phyloP scores from a whole-genome alignment of 2,888 invertebrate genomes.

The Incurvaria masculella region DNA sequence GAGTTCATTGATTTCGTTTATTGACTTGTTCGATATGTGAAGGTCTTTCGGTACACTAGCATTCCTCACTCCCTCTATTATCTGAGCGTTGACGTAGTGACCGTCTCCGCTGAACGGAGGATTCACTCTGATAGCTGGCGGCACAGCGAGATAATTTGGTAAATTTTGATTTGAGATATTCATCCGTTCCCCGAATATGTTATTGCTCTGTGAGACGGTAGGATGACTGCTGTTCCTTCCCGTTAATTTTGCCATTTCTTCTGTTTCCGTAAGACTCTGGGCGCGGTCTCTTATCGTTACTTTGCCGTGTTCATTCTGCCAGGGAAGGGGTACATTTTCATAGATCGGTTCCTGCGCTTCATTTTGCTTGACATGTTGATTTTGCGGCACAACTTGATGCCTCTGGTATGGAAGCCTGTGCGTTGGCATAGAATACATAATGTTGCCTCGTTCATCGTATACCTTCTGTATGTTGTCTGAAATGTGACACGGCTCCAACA shows the following conservation, averaged over 20 bases:
- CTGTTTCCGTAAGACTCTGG: conserved; percentile 70
- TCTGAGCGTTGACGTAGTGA: conserved; percentile 48
- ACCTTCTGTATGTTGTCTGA: conserved; percentile 60
- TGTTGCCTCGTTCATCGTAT: conserved; percentile 60
- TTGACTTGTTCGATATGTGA: conserved; percentile 25
- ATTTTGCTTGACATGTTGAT: conserved; percentile 32
- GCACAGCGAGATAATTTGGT: conserved; percentile 20
- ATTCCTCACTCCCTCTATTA: conserved; percentile 41
- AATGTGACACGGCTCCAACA: conserved; percentile 55
- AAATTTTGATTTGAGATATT: conserved; percentile 21
- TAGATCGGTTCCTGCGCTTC: conserved; percentile 72
- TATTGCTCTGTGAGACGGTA: conserved; percentile 19
- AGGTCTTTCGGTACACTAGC: conserved; percentile 38
- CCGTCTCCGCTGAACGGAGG: conserved; percentile 25
- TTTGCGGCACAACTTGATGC: conserved; percentile 50
- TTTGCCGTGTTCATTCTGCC: conserved; percentile 42
- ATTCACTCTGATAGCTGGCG: conserved; percentile 19
- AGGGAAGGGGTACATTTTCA: conserved; percentile 74
- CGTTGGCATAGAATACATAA: conserved; percentile 62
- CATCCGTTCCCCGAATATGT: conserved; percentile 25
- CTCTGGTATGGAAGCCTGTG: conserved; percentile 39
- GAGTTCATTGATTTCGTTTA: conserved; percentile 28
- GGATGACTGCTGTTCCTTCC: conserved; percentile 41
- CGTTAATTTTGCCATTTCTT: conserved; percentile 53
- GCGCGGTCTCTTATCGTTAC: conserved; percentile 48